Conservation (phyloP, 1,140 invertebrate genomes). For the Gonatopus flavifemur region DNA sequence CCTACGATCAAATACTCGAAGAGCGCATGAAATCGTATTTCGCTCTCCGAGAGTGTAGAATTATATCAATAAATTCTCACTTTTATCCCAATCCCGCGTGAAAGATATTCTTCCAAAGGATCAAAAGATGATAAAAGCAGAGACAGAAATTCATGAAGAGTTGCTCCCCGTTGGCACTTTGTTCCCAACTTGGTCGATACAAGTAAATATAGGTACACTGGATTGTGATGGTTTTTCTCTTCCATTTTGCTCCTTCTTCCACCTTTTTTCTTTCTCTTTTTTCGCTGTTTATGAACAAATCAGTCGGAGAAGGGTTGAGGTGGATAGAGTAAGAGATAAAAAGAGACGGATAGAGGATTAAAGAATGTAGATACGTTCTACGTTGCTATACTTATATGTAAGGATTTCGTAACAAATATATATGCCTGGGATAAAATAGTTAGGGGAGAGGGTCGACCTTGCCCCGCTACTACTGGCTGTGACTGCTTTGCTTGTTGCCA, state of each 20-base stretch:
- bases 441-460: conserved; percentile 50
- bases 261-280: conserved; percentile 4
- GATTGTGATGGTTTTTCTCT: not conserved
- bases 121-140: too few relatives aligned
- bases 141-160: too few relatives aligned
- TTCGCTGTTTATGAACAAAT: not conserved
- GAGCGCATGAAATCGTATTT: too few relatives aligned
- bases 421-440: conserved; percentile 50
- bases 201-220: not conserved
- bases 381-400: conserved; percentile 23
- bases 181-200: too few relatives aligned
- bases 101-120: too few relatives aligned
- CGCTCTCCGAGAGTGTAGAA: too few relatives aligned
- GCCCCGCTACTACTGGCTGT: conserved; percentile 49
- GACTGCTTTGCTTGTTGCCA: conserved; percentile 55
- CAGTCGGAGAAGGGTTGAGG: conserved; percentile 2
- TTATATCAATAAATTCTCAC: too few relatives aligned
- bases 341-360: too few relatives aligned
- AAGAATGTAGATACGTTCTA: conserved; percentile 20
- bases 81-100: too few relatives aligned
- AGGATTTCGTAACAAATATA: conserved; percentile 54
- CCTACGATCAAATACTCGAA: too few relatives aligned
- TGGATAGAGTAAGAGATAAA: too few relatives aligned
- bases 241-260: not conserved
- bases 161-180: too few relatives aligned